A percentile compares a stretch with the other conserved stretches of the same genome.
These are phyloP conservation scores for Cacatua alba DNA, from an alignment of 2,113 vertebrate genomes.

Conservation along the genomic window DNA sequence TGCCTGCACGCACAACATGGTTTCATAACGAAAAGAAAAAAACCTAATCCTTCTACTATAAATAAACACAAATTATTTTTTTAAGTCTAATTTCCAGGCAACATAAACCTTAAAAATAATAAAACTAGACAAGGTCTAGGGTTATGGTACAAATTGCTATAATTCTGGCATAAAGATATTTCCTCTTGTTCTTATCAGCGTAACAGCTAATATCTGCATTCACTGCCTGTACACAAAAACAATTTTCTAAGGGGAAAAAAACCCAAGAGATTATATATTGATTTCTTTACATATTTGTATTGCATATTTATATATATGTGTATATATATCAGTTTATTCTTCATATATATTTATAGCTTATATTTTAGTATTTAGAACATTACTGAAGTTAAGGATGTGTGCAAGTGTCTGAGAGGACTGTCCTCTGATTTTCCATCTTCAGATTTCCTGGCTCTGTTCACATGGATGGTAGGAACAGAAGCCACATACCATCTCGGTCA, in stretches of 20 bases:
- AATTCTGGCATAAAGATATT: background rate
- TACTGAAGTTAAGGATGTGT: background rate
- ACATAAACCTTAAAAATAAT: background rate
- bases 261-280: fast-evolving
- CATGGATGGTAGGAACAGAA: background rate
- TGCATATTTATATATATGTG: background rate
- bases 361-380: background rate
- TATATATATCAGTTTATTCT: background rate
- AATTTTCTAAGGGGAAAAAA: background rate
- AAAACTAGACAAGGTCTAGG: background rate
- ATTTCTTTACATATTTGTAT: background rate
- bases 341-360: background rate
- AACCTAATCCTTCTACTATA: background rate
- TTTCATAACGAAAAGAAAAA: background rate
- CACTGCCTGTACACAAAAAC: background rate
- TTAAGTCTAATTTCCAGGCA: background rate
- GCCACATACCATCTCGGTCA: background rate
- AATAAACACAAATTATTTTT: background rate
- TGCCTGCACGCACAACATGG: background rate
- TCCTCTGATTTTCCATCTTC: background rate
- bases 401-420: background rate
- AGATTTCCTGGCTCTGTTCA: background rate
- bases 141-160: background rate
- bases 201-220: background rate
- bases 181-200: background rate